Conservation (phyloP, 1,140 invertebrate genomes). For the Eulimnadia texana region DNA sequence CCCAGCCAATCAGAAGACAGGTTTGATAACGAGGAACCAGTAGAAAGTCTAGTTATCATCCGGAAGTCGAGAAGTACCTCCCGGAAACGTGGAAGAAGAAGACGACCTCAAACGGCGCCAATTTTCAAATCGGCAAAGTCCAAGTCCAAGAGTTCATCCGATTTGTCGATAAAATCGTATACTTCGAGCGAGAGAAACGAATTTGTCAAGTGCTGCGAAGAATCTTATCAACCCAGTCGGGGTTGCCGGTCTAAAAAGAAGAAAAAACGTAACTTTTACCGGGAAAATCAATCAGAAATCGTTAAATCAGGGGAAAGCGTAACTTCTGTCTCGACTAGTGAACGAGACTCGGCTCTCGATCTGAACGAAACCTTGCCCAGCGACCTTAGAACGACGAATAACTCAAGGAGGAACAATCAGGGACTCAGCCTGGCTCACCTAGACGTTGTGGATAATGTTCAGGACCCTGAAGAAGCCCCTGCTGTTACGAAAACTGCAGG, state of each 20-base stretch:
- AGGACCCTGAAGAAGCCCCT: background rate
- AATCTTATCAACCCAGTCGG: constrained; percentile 9
- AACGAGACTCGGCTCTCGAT: background rate
- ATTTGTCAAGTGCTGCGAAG: constrained; percentile 9
- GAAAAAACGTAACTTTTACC: background rate
- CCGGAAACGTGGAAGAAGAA: background rate
- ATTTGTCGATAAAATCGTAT: background rate
- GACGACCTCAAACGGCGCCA: background rate
- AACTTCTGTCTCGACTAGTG: too few relatives aligned
- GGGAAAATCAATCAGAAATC: too few relatives aligned
- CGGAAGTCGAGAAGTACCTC: constrained; percentile 4
- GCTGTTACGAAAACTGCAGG: background rate
- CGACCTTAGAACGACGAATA: too few relatives aligned
- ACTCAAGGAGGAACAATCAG: background rate
- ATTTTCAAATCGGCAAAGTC: background rate
- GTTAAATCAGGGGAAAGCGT: too few relatives aligned
- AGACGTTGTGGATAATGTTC: background rate
- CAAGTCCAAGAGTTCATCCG: constrained; percentile 1
- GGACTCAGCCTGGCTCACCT: constrained; percentile 4
- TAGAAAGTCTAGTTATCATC: background rate
- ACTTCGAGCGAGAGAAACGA: constrained; percentile 5
- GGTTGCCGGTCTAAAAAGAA: background rate
- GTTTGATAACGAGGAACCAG: background rate
- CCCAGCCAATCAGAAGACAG: background rate
- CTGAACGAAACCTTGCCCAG: background rate